Conservation (phyloP, 1,140 invertebrate species). For the Temnothorax nylanderi region DNA sequence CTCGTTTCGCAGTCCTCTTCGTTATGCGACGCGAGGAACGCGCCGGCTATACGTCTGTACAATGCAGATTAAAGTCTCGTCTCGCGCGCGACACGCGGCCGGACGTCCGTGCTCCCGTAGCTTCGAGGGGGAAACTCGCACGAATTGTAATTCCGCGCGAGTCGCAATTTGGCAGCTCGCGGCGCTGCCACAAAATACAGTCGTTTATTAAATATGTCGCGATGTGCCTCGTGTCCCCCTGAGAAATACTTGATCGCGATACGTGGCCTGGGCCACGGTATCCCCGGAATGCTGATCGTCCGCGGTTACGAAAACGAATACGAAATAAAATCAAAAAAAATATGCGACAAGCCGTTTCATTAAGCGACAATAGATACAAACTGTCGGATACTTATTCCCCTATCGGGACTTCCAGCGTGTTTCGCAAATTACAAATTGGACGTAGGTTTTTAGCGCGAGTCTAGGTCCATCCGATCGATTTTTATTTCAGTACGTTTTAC, state of each 20-base stretch:
- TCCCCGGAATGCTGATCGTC: not conserved
- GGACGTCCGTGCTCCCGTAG: not conserved
- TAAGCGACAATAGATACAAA: not conserved
- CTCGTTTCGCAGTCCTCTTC: conserved; percentile 21
- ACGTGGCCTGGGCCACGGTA: not conserved
- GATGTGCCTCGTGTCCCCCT: not conserved
- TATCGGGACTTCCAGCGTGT: not conserved
- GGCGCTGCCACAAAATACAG: not conserved
- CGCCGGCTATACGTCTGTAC: not conserved
- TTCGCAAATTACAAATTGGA: not conserved
- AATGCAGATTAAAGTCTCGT: conserved; percentile 38
- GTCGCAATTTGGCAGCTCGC: not conserved
- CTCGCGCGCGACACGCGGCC: not conserved
- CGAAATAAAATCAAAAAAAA: not conserved
- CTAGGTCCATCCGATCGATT: not conserved
- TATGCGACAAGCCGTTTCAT: conserved; percentile 9
- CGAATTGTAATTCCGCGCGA: conserved; percentile 16
- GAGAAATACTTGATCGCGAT: not conserved
- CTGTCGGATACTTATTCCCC: not conserved
- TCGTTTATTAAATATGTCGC: conserved; percentile 25
- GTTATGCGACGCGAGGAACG: conserved; percentile 29
- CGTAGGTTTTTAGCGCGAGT: not conserved
- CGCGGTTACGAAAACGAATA: not conserved
- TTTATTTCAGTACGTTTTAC: not conserved
- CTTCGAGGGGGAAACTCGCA: not conserved